These are phyloP conservation scores for Melanaphis sacchari DNA, from an alignment of 1,140 invertebrate genomes.

Conservation along the genomic window DNA sequence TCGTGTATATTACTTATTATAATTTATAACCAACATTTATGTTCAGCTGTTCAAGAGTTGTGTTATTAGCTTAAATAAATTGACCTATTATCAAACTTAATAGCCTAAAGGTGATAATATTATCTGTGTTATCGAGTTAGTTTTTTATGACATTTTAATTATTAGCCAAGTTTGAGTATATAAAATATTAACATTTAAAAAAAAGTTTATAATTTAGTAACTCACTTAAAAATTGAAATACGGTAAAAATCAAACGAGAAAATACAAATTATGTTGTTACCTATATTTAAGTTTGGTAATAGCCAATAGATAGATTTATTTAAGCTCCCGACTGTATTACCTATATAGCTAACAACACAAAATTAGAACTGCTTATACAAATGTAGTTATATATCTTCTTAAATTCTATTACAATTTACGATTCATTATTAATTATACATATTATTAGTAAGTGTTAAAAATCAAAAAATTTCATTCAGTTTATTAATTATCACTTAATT, in stretches of 20 bases:
- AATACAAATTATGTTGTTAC: background rate
- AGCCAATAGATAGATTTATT: background rate
- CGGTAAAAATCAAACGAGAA: background rate
- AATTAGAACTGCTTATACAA: background rate
- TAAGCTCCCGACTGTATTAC: too few relatives aligned
- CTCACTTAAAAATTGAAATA: background rate
- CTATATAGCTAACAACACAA: background rate
- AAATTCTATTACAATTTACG: background rate
- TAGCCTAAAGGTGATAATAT: background rate
- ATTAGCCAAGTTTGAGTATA: background rate
- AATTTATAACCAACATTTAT: too few relatives aligned
- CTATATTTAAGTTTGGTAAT: background rate
- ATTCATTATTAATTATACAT: background rate
- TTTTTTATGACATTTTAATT: background rate
- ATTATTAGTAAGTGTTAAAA: background rate
- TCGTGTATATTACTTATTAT: too few relatives aligned
- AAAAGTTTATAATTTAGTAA: background rate
- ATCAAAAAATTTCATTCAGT: too few relatives aligned
- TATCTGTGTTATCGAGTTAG: background rate
- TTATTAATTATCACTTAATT: too few relatives aligned
- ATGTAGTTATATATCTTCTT: background rate
- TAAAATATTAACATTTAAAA: background rate
- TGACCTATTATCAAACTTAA: background rate
- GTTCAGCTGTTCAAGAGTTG: too few relatives aligned
- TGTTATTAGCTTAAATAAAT: background rate